phyloP scores from a whole-genome alignment of 2,888 invertebrate species.

The Geotrupes spiniger region DNA sequence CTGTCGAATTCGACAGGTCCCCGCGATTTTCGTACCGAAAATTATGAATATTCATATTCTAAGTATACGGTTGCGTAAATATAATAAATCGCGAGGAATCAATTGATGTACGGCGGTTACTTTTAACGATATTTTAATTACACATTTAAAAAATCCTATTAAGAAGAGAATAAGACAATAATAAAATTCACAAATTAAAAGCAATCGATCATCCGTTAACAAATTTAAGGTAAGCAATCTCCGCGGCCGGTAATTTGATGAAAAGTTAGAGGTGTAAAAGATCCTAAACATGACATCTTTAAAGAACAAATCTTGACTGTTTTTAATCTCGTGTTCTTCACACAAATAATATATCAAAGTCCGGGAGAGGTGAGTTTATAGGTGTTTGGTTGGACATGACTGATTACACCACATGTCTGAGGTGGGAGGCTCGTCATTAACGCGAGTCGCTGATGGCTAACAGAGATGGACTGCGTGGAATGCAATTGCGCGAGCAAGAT shows the following conservation, averaged over 20 bases:
- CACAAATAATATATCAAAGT: conserved; percentile 48
- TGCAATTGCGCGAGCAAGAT: conserved; percentile 21
- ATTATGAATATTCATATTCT: conserved; percentile 8
- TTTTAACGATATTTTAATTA: conserved; percentile 22
- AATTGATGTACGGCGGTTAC: conserved; percentile 8
- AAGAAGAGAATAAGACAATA: conserved; percentile 14
- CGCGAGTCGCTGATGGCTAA: conserved; percentile 27
- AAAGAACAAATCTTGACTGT: conserved; percentile 43
- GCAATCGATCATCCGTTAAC: conserved; percentile 29
- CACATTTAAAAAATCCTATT: conserved; percentile 18
- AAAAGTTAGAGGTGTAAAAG: conserved; percentile 34
- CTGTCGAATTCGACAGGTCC: not conserved
- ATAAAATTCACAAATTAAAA: conserved; percentile 21
- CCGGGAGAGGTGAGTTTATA: conserved; percentile 39
- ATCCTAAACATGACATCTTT: conserved; percentile 70
- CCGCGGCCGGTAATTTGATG: conserved; percentile 29
- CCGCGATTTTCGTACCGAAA: not conserved
- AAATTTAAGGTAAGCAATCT: conserved; percentile 22
- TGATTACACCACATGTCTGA: conserved; percentile 42
- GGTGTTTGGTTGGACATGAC: conserved; percentile 46
- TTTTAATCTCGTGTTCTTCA: conserved; percentile 43
- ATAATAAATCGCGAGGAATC: conserved; percentile 13
- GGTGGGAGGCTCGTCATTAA: conserved; percentile 37
- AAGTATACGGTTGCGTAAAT: conserved; percentile 10
- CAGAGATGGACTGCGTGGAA: conserved; percentile 14